phyloP scores from a whole-genome alignment of 2,888 invertebrate species.

The Brachyptera putata region DNA sequence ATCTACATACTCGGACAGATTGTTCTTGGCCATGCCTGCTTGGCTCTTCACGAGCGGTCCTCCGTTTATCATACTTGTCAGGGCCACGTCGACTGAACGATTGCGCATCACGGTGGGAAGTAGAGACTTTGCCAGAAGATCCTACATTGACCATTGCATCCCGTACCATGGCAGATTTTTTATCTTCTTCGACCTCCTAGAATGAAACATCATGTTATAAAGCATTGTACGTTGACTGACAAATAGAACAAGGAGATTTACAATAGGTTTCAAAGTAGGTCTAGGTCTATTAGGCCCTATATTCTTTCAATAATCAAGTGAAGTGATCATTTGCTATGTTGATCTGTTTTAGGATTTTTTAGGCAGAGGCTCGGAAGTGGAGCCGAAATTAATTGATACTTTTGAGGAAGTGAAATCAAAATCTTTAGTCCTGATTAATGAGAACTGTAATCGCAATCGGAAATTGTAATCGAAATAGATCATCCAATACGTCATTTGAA shows the following conservation, averaged over 20 bases:
- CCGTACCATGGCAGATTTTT: conserved; percentile 44
- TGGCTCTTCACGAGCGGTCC: not conserved
- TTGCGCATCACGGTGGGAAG: conserved; percentile 36
- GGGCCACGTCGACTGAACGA: not conserved
- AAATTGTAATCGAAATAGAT: too few species aligned
- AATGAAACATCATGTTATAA: not conserved
- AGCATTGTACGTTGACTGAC: too few species aligned
- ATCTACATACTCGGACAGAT: not conserved
- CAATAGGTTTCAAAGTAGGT: not conserved
- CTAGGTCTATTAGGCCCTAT: too few species aligned
- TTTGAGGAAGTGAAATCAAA: too few species aligned
- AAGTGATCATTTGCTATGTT: too few species aligned
- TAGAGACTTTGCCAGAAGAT: conserved; percentile 44
- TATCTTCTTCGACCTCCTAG: conserved; percentile 47
- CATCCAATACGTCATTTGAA: too few species aligned
- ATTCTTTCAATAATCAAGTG: not conserved
- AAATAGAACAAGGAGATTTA: too few species aligned
- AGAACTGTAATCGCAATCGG: too few species aligned
- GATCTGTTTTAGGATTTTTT: not conserved
- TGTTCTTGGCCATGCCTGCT: not conserved
- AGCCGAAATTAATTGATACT: too few species aligned
- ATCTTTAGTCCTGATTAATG: too few species aligned
- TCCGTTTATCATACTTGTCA: not conserved
- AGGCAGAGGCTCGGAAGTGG: too few species aligned
- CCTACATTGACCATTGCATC: conserved; percentile 46